Percentiles rank a stretch among this genome's conserved stretches.
Conservation (phyloP, 2,888 invertebrate genomes). For the Antheraea assamensis region DNA sequence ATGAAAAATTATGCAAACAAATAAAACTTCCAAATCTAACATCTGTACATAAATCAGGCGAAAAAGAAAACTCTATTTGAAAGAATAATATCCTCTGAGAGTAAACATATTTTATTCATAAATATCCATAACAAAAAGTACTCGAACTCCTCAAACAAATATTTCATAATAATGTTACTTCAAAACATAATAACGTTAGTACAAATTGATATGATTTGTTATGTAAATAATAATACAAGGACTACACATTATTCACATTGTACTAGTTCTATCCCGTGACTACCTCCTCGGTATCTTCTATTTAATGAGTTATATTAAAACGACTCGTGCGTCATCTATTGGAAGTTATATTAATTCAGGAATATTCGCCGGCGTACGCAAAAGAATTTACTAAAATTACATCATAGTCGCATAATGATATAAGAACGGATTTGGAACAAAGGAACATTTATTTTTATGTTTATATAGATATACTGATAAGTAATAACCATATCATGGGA, state of each 20-base stretch:
- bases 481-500: not conserved
- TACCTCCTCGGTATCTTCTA: not conserved
- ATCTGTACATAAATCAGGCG: not conserved
- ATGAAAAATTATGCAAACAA: not conserved
- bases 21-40: not conserved
- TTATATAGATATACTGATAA: not conserved
- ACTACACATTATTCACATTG: not conserved
- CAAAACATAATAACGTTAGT: constrained; percentile 2
- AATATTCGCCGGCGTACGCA: too few relatives aligned
- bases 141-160: constrained; percentile 2
- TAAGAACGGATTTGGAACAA: too few relatives aligned
- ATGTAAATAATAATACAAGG: not conserved
- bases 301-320: too few relatives aligned
- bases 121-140: constrained; percentile 3
- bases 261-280: not conserved
- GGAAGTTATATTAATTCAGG: too few relatives aligned
- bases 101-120: constrained; percentile 3
- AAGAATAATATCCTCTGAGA: not conserved
- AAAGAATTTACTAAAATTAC: too few relatives aligned
- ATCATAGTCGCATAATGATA: too few relatives aligned
- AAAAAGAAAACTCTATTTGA: not conserved
- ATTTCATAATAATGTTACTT: constrained; percentile 12
- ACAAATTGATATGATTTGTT: constrained; percentile 7
- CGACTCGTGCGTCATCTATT: too few relatives aligned
- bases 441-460: too few relatives aligned